Conservation (phyloP, 2,888 invertebrate species). For the Trissolcus brochymenae region DNA sequence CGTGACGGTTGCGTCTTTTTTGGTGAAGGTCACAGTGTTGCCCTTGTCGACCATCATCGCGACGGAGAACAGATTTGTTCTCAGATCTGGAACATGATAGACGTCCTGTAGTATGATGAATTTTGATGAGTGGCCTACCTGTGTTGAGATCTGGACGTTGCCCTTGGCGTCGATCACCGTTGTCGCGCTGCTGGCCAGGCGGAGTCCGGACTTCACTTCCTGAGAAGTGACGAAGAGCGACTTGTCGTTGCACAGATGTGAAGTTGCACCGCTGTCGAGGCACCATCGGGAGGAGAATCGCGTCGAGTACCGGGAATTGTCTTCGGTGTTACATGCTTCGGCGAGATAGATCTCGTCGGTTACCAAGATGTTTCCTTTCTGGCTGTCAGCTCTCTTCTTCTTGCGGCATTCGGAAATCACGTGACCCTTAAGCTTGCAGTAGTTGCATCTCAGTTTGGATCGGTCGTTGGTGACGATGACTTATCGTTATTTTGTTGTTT, state of each 20-base stretch:
- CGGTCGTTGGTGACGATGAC: too few species aligned
- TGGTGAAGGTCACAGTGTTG: not conserved
- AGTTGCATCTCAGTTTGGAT: not conserved
- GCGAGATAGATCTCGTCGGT: not conserved
- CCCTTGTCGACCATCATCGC: not conserved
- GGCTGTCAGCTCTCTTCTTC: not conserved
- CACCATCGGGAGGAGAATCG: not conserved
- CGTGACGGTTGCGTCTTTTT: not conserved
- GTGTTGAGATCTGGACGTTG: not conserved
- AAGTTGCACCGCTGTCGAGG: conserved; percentile 9
- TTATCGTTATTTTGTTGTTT: too few species aligned
- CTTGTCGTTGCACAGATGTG: conserved; percentile 3
- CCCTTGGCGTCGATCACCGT: conserved; percentile 1
- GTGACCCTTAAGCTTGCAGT: conserved; percentile 3
- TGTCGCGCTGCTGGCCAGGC: not conserved
- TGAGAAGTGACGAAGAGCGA: not conserved
- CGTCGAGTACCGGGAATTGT: not conserved
- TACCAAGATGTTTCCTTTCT: not conserved
- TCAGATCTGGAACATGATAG: conserved; percentile 6
- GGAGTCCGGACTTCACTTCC: not conserved
- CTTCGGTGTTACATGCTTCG: not conserved
- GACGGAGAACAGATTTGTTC: conserved; percentile 6
- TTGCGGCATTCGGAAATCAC: conserved; percentile 3
- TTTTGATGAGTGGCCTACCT: not conserved
- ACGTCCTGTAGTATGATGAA: not conserved